Percentiles rank a stretch among this genome's conserved stretches.
These are phyloP conservation scores for Neuroterus valhalla DNA, from an alignment of 1,140 invertebrate genomes.

Conservation along the genomic window DNA sequence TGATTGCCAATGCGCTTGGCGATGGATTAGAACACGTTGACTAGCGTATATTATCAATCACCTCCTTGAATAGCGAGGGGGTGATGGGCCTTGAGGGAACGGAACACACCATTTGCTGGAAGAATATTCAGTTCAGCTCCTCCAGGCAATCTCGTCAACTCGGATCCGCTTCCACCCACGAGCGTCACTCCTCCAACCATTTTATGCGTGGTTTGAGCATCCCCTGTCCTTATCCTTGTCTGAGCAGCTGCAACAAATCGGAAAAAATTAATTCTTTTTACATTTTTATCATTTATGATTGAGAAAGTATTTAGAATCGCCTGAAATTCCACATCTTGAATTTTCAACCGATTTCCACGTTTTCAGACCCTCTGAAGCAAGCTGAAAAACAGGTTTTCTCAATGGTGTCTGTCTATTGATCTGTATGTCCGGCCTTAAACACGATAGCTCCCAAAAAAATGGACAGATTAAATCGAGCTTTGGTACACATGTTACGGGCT, in stretches of 20 bases:
- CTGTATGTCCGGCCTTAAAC: too few species aligned
- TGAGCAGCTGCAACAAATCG: slow-evolving; percentile 62
- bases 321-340: too few species aligned
- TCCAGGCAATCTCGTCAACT: slow-evolving; percentile 69
- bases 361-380: too few species aligned
- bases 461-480: too few species aligned
- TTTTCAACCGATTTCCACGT: too few species aligned
- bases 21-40: slow-evolving; percentile 20
- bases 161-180: slow-evolving; percentile 69
- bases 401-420: too few species aligned
- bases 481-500: too few species aligned
- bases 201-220: slow-evolving; percentile 70
- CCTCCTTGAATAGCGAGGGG: slow-evolving; percentile 67
- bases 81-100: slow-evolving; percentile 63
- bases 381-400: too few species aligned
- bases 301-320: too few species aligned
- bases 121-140: slow-evolving; percentile 73
- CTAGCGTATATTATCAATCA: slow-evolving; percentile 47
- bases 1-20: background rate
- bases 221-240: slow-evolving; percentile 70
- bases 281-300: too few species aligned
- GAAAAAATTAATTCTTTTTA: slow-evolving; percentile 15
- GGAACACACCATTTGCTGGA: slow-evolving; percentile 71
- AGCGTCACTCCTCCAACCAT: slow-evolving; percentile 73
- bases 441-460: too few species aligned